Evolutionary conservation across 2,888 invertebrate species (phyloP).

Genomic region (Rotaria macrura): DNA sequence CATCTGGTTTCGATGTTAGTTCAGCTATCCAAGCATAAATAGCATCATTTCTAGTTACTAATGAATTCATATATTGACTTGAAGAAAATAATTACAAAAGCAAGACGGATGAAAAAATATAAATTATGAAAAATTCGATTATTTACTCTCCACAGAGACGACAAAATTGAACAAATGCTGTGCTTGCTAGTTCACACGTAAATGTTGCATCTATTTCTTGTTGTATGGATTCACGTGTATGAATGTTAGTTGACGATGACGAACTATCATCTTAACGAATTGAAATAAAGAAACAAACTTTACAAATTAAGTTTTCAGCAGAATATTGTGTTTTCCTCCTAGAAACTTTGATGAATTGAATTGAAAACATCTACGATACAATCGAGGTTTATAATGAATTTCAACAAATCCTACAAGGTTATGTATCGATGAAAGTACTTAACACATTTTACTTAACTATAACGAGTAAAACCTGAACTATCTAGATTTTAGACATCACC

Average conservation of each 20-base stretch:
- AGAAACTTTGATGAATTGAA: too few species aligned
- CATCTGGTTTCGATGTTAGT: background rate
- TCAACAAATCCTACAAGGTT: too few species aligned
- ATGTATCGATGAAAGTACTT: too few species aligned
- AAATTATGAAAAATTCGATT: background rate
- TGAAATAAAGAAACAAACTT: too few species aligned
- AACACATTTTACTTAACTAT: too few species aligned
- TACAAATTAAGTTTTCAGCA: too few species aligned
- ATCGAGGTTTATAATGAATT: too few species aligned
- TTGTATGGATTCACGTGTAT: background rate
- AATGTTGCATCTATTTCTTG: constrained; percentile 73
- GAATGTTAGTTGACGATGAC: background rate
- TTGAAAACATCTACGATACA: too few species aligned
- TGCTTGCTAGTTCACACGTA: constrained; percentile 70
- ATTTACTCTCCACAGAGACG: constrained; percentile 50
- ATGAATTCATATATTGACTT: constrained; percentile 3
- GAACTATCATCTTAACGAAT: background rate
- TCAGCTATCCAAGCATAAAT: background rate
- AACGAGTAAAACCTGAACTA: too few species aligned
- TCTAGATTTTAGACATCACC: too few species aligned
- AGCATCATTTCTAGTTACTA: background rate
- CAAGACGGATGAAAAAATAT: background rate
- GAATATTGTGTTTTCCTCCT: too few species aligned
- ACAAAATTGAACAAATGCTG: constrained; percentile 60
- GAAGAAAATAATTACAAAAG: background rate